Base-by-base conservation (phyloP, 2,888 invertebrate genomes). In the Scaptomyza cyrtandrae region DNA sequence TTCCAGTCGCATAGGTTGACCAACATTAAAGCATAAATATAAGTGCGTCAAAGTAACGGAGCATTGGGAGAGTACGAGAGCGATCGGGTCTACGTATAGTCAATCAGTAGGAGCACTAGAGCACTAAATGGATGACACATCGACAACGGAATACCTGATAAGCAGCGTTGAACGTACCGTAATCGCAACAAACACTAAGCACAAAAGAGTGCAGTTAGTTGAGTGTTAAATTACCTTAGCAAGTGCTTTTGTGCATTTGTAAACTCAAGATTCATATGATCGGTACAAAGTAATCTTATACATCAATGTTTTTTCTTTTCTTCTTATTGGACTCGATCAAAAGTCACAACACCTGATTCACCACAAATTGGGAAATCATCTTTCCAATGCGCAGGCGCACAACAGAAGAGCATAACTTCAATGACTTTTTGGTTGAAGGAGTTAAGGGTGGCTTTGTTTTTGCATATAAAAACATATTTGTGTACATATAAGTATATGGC, bases 331-430 rank as follows among this genome's bases (percentile, higher is more conserved):
- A 14, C 37, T 46, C 44, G 74, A 71, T 75, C 68, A 19, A 52
- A 55, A 35, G 45, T 6, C 45, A 43, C 41, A 31, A 43, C 41
- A 31, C 56, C 60, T 44, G 37, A 55, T 35, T 24, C 35, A 39
- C 45, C 24, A 11, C 52, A 45, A 59, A 49, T 44, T 53, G 43
- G 24, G 31, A 43, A 39, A 16, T 13, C 27, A 16, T 57, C 19
- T 54, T 71, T 78, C 48, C 71, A 74, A 29, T 52, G 75, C 83
- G 86, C 83, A 75, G 53, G 50, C 71, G 65, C 80, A 48, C 14
- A 7, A n/a, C 19, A 52, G 19, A 29, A 41, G 44, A 44, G 44
- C 65, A 66, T 57, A 43, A 56, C 44, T 37, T 27, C 14, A 10
- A 35, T 56, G 39, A 24, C 24, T 46, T 39, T 61, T 19, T 19